Evolutionary conservation across 2,113 vertebrate genomes (phyloP).

Genomic region (Cisticola juncidis): DNA sequence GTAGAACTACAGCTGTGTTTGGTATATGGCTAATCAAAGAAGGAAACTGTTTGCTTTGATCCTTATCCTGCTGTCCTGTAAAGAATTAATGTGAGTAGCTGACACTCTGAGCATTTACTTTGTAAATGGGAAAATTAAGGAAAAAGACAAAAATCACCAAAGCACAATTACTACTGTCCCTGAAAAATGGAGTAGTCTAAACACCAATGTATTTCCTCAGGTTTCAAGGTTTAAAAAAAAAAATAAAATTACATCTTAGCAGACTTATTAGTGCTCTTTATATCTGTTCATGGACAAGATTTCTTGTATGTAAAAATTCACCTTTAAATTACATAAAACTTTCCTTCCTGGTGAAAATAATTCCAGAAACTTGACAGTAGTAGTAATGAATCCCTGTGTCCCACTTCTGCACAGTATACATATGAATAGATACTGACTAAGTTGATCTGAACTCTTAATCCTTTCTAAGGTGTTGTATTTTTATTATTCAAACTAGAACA

Average conservation of each 20-base stretch:
- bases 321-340: not conserved
- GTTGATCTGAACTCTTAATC: not conserved
- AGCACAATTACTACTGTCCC: not conserved
- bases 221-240: not conserved
- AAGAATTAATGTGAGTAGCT: not conserved
- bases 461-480: not conserved
- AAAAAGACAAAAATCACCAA: not conserved
- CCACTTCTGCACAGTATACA: not conserved
- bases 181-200: not conserved
- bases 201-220: not conserved
- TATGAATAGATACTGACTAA: not conserved
- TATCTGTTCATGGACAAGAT: not conserved
- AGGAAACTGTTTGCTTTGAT: slow-evolving; percentile 43
- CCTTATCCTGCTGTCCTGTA: not conserved
- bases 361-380: not conserved
- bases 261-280: not conserved
- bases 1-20: slow-evolving; percentile 24
- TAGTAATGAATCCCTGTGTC: not conserved
- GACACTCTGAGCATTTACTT: not conserved
- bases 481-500: not conserved
- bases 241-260: not conserved
- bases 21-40: slow-evolving; percentile 2
- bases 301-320: not conserved
- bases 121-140: not conserved
- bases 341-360: not conserved